Percentiles rank a stretch among this genome's conserved stretches.
These are phyloP conservation scores for Lamprotornis superbus DNA, from an alignment of 2,113 vertebrate species.

Conservation along the genomic window DNA sequence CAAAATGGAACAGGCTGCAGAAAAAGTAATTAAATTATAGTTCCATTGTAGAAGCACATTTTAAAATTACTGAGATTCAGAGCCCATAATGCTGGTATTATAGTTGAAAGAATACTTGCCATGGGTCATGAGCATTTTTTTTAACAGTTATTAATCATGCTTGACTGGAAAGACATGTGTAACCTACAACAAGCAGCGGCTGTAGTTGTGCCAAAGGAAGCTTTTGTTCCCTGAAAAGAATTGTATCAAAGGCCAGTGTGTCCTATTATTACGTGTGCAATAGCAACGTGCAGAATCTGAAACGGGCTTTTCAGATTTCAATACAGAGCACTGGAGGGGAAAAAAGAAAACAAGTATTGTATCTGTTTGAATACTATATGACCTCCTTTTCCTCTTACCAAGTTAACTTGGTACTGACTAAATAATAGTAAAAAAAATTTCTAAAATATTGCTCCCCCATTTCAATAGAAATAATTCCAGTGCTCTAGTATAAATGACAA, in stretches of 20 bases:
- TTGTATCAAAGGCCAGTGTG: constrained; percentile 68
- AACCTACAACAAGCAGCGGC: constrained; percentile 63
- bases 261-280: constrained; percentile 59
- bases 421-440: background rate
- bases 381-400: constrained; percentile 42
- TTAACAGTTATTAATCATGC: constrained; percentile 68
- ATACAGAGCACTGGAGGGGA: constrained; percentile 14
- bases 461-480: background rate
- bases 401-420: constrained; percentile 18
- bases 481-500: background rate
- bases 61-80: constrained; percentile 65
- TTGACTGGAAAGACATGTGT: constrained; percentile 69
- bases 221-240: constrained; percentile 66
- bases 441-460: background rate
- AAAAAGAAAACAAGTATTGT: constrained; percentile 56
- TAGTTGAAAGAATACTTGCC: constrained; percentile 69
- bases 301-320: constrained; percentile 57
- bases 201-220: constrained; percentile 66
- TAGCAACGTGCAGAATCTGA: constrained; percentile 44
- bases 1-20: constrained; percentile 68
- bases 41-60: constrained; percentile 68
- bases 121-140: constrained; percentile 67
- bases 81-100: constrained; percentile 66
- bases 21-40: constrained; percentile 73
- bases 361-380: background rate